A percentile compares a stretch with the other conserved stretches of the same genome.
phyloP scores from a whole-genome alignment of 2,113 vertebrate genomes.

The Cottus gobio region DNA sequence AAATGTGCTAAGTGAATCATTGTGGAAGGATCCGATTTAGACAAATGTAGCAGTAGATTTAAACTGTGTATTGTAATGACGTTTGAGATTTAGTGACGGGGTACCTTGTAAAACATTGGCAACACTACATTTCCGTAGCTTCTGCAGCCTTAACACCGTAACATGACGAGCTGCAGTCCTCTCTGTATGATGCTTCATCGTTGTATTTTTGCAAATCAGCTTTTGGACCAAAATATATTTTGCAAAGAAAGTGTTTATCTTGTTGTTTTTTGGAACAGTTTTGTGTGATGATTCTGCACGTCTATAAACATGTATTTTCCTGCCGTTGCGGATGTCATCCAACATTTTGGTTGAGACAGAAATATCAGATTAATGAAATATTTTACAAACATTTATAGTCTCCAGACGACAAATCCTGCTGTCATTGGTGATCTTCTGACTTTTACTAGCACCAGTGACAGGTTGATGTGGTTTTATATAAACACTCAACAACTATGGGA shows the following conservation, averaged over 20 bases:
- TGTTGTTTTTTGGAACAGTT: background rate
- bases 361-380: background rate
- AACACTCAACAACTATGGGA: background rate
- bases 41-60: constrained; percentile 9
- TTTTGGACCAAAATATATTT: constrained; percentile 86
- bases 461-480: background rate
- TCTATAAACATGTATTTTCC: background rate
- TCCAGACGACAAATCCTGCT: background rate
- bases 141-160: constrained; percentile 48
- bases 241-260: constrained; percentile 69
- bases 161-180: constrained; percentile 2
- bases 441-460: background rate
- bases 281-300: background rate
- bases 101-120: constrained; percentile 16
- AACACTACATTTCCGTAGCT: constrained; percentile 59
- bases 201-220: constrained; percentile 82
- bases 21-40: constrained; percentile 5
- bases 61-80: constrained; percentile 29
- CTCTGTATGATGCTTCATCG: constrained; percentile 47
- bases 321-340: background rate
- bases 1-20: constrained; percentile 10
- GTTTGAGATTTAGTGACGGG: constrained; percentile 23
- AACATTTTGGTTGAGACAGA: background rate
- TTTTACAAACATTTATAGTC: background rate
- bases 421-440: background rate